Evolutionary conservation across 2,113 vertebrate genomes (phyloP), one percentile per base, ranked within the genome.

Genomic region (Albula glossodonta): DNA sequence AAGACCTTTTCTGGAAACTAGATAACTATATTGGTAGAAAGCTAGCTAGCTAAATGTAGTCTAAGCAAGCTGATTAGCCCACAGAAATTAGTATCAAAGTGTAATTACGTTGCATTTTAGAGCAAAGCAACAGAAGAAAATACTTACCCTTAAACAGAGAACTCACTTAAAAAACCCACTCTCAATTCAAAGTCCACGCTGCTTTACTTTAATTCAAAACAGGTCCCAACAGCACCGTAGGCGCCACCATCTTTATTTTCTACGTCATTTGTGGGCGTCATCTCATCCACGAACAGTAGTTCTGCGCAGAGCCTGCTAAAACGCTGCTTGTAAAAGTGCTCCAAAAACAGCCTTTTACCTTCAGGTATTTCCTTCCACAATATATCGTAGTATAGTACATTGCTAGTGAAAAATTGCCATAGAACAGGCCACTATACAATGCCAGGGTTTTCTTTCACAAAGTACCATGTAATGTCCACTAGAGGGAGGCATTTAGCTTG

Each of bases 401-500:
- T 1, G 8, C 3, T 15, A 66, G 2, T 15, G 17, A 9, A 13
- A 60, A 60, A 60, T 1, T 12, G 22, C 17, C 17, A 66, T 19
- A 66, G 22, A 19, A 66, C 60, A 4, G 60, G 1, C 19, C 15
- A 66, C 15, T 66, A 12, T 41, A 41, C 31, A 41, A 41, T 41
- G 31, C 31, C 31, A 41, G 57, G 8, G 11, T 60, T 5, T 3
- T 11, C 4, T 1, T 6, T 81, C 19, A 0, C 74, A 13, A 31
- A 70, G 57, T 31, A 53, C 31, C 17, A 50, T 4, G 15, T 6
- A 31, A 51, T 63, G 1, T 19, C 89, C 94, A 86, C 91, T 88
- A 94, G 94, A 91, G 89, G 92, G 92, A 88, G 90, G 91, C 91
- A 95, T 63, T 78, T 41, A 25, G n/a, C 31, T 41, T 41, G 31